These are phyloP conservation scores for Dioctria linearis DNA, from an alignment of 2,888 invertebrate genomes.

Conservation along the genomic window DNA sequence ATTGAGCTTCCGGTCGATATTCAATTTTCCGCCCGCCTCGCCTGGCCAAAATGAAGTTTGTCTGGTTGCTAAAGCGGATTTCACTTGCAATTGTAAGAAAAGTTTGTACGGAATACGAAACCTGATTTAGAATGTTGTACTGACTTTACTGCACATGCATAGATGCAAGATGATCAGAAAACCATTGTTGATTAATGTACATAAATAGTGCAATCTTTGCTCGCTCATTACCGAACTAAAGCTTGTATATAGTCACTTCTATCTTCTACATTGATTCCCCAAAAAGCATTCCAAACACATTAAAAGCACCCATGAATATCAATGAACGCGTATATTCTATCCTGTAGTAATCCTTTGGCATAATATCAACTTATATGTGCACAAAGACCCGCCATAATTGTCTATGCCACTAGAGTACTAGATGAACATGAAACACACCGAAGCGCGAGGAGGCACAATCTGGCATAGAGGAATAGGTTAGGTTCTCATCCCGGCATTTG, in stretches of 20 bases:
- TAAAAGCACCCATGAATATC: not conserved
- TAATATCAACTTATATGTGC: not conserved
- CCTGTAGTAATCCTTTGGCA: not conserved
- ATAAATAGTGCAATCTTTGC: no score
- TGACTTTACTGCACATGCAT: no score
- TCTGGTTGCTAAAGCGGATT: not conserved
- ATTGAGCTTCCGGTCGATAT: conserved; percentile 13
- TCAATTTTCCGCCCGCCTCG: conserved; percentile 1
- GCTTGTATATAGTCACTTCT: no score
- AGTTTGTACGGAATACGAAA: no score
- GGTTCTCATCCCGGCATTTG: not conserved
- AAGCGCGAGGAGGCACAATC: not conserved
- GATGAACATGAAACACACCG: not conserved
- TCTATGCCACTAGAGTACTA: not conserved
- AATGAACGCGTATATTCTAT: not conserved
- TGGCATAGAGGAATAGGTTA: not conserved
- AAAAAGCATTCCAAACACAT: not conserved
- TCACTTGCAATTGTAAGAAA: not conserved
- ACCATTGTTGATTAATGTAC: no score
- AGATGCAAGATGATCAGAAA: no score
- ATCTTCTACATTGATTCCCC: not conserved
- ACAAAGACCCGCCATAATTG: conserved; percentile 1
- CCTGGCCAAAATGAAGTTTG: not conserved
- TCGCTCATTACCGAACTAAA: no score
- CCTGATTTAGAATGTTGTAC: no score